Conservation (phyloP, 30 jellyfish, hydroid and myxozoan genomes). For the Aurelia sp. region DNA sequence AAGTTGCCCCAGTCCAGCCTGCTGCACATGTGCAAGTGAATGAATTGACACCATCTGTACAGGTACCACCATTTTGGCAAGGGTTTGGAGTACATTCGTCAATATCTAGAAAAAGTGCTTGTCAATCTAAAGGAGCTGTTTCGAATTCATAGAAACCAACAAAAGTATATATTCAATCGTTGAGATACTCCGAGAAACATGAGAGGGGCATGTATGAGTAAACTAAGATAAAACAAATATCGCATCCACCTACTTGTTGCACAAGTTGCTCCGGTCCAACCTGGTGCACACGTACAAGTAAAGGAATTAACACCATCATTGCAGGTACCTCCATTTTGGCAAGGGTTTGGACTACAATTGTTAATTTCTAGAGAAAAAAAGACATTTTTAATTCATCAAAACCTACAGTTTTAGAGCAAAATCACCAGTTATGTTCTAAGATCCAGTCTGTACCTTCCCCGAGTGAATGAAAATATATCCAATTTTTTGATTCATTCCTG, state of each 20-base stretch:
- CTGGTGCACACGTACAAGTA: conserved; percentile 9
- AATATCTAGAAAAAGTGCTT: not conserved
- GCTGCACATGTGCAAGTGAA: conserved; percentile 6
- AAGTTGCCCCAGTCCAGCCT: conserved; percentile 10
- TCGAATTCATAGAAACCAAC: not conserved
- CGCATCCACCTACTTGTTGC: not conserved
- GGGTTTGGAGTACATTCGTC: not conserved
- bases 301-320: not conserved
- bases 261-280: conserved; percentile 6
- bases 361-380: not conserved
- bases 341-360: not conserved
- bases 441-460: no score
- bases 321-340: conserved; percentile 25
- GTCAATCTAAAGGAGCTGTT: not conserved
- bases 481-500: no score
- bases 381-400: not conserved
- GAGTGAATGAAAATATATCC: no score
- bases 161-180: no score
- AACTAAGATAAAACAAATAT: not conserved
- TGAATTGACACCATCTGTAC: not conserved
- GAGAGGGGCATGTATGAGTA: no score
- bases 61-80: conserved; percentile 24
- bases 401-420: not conserved
- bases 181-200: not conserved
- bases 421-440: not conserved